Evolutionary conservation across 2,797 vertebrate species (phyloP).

Genomic region (Nothura maculosa): DNA sequence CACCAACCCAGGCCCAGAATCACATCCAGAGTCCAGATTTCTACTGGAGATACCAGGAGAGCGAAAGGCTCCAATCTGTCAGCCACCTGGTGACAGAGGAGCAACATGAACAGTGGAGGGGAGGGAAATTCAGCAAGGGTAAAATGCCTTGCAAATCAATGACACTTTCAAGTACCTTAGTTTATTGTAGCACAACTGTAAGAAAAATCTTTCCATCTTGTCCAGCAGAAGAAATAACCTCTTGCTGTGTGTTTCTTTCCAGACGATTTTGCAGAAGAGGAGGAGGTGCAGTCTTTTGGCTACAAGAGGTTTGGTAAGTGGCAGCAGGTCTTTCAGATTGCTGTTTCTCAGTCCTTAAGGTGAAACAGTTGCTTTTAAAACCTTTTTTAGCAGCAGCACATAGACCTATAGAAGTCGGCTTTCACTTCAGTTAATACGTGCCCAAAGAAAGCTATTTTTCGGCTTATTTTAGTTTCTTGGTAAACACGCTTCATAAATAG

Average conservation of each 20-base stretch:
- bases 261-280: constrained; percentile 98
- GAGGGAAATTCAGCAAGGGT: neutral
- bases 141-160: neutral
- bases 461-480: neutral
- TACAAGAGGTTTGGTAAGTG: constrained; percentile 99
- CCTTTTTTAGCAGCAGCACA: neutral
- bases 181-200: neutral
- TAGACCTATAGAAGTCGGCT: neutral
- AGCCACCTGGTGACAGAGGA: neutral
- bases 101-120: neutral
- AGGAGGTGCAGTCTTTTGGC: constrained; percentile 99
- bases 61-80: neutral
- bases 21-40: neutral
- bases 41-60: neutral
- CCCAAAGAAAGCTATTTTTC: neutral
- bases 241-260: constrained; percentile 55
- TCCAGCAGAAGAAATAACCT: neutral
- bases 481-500: neutral
- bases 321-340: neutral
- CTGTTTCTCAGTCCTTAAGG: neutral
- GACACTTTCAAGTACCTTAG: neutral
- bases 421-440: neutral
- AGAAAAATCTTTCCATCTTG: neutral
- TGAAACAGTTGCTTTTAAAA: neutral
- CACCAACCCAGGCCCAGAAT: neutral